phyloP scores from a whole-genome alignment of 2,888 invertebrate species.

The Cryptus viduatorius region DNA sequence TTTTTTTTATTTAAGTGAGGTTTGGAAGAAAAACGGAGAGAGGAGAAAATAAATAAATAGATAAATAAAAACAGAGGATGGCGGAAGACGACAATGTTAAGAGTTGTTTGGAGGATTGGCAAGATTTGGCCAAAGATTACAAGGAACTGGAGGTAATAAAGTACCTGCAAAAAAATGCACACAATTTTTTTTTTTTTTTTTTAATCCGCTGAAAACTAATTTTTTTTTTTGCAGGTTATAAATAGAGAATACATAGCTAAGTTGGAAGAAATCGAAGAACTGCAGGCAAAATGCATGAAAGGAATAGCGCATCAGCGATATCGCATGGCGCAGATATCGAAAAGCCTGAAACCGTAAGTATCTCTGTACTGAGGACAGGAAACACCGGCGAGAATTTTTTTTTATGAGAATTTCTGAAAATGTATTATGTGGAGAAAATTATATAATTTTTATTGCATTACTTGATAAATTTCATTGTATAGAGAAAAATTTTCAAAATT shows the following conservation, averaged over 20 bases:
- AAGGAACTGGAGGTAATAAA: conserved; percentile 91
- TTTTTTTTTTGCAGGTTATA: conserved; percentile 86
- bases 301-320: conserved; percentile 97
- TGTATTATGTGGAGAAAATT: too few relatives aligned
- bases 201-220: not conserved
- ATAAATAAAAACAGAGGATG: conserved; percentile 20
- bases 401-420: not conserved
- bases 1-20: not conserved
- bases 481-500: too few relatives aligned
- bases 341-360: conserved; percentile 92
- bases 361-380: not conserved
- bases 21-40: not conserved
- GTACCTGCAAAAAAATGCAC: not conserved
- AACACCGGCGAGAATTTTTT: not conserved
- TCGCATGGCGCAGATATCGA: conserved; percentile 92
- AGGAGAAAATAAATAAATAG: not conserved
- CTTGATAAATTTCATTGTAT: too few relatives aligned
- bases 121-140: conserved; percentile 92
- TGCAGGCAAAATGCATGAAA: conserved; percentile 95
- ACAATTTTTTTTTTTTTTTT: conserved; percentile 19
- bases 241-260: conserved; percentile 94
- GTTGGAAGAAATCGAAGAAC: conserved; percentile 92
- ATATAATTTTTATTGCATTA: too few relatives aligned
- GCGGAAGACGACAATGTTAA: conserved; percentile 87
- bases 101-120: conserved; percentile 90